These are phyloP conservation scores for Chrysodeixis includens DNA, from an alignment of 2,888 invertebrate genomes.

Conservation along the genomic window DNA sequence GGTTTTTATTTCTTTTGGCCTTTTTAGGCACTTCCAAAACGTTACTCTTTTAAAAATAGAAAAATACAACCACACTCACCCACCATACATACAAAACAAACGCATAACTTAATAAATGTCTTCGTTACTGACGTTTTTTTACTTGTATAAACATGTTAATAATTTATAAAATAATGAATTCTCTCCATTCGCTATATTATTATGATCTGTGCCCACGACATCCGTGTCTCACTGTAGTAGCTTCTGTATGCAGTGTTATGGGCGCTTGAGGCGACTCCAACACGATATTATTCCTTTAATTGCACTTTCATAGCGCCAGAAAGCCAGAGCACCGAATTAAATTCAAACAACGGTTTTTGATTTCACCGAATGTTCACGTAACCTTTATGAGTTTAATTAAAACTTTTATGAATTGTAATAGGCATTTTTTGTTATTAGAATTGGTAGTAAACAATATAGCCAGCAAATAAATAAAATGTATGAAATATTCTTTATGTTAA, in stretches of 20 bases:
- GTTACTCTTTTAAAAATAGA: no score
- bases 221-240: slow-evolving; percentile 68
- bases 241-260: slow-evolving; percentile 59
- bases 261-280: slow-evolving; percentile 62
- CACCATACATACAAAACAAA: no score
- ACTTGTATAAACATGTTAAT: no score
- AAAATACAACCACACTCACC: no score
- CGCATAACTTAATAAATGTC: no score
- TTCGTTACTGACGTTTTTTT: no score
- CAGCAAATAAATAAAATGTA: no score
- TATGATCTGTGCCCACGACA: slow-evolving; percentile 15
- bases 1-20: no score
- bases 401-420: slow-evolving; percentile 1
- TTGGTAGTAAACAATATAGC: background rate
- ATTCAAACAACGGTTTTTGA: slow-evolving; percentile 52
- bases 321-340: slow-evolving; percentile 55
- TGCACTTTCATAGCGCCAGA: slow-evolving; percentile 67
- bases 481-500: no score
- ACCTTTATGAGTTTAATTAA: slow-evolving; percentile 1
- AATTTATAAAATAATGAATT: no score
- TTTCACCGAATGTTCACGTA: slow-evolving; percentile 19
- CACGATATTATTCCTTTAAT: slow-evolving; percentile 72
- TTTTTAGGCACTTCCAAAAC: no score
- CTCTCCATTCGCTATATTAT: slow-evolving; percentile 18
- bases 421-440: background rate